These are phyloP conservation scores for Alces alces DNA, from an alignment of 2,113 vertebrate species.

Conservation along the genomic window DNA sequence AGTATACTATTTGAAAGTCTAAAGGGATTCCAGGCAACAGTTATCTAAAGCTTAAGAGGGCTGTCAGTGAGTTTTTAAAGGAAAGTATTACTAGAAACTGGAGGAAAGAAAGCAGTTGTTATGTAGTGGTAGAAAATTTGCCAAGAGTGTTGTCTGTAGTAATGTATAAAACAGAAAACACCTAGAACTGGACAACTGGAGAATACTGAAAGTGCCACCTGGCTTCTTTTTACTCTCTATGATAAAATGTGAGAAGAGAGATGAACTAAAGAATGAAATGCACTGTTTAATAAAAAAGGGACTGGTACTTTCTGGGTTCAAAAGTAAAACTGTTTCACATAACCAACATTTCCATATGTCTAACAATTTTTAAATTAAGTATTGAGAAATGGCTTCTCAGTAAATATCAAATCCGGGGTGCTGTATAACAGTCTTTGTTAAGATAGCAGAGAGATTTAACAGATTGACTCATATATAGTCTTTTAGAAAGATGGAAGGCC, in stretches of 20 bases:
- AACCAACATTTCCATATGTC: background rate
- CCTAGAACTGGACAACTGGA: background rate
- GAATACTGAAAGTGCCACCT: background rate
- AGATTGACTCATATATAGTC: background rate
- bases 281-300: background rate
- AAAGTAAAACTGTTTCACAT: background rate
- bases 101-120: background rate
- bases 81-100: background rate
- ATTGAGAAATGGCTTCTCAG: background rate
- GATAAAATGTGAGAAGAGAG: background rate
- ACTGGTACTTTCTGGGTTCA: background rate
- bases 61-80: background rate
- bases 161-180: background rate
- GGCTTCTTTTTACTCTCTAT: background rate
- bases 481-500: background rate
- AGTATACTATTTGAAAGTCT: background rate
- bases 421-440: background rate
- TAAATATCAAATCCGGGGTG: background rate
- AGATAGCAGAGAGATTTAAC: background rate
- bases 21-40: background rate
- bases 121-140: background rate
- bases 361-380: background rate
- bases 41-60: background rate
- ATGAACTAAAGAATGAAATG: background rate
- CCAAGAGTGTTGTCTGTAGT: background rate